A percentile compares a stretch with the other conserved stretches of the same genome.
These are phyloP conservation scores for Rhagologus leucostigma DNA, from an alignment of 2,113 vertebrate genomes.

Conservation along the genomic window DNA sequence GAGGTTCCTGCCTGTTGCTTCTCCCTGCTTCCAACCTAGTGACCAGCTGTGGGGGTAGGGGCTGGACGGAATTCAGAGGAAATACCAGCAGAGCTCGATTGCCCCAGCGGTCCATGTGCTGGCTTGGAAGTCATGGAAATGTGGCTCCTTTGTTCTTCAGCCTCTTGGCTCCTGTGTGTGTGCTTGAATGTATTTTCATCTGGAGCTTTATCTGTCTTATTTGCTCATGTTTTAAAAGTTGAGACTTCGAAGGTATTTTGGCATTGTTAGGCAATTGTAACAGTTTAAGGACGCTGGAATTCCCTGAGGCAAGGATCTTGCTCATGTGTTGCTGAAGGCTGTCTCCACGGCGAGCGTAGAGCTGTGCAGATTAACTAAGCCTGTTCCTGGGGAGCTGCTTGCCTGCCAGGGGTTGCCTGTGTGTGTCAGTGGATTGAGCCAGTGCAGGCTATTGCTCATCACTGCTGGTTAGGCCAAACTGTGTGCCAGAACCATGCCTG, in stretches of 20 bases:
- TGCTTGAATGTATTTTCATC: background rate
- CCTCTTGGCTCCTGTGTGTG: background rate
- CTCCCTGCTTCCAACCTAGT: background rate
- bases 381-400: background rate
- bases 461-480: background rate
- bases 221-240: background rate
- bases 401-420: background rate
- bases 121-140: background rate
- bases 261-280: background rate
- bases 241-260: background rate
- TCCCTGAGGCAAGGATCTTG: background rate
- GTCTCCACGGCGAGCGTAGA: accelerated
- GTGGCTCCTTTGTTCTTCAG: background rate
- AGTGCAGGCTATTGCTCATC: background rate
- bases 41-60: background rate
- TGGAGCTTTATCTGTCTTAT: background rate
- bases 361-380: background rate
- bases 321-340: background rate
- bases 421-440: background rate
- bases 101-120: background rate
- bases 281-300: background rate
- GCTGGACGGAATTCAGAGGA: background rate
- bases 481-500: background rate
- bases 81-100: background rate
- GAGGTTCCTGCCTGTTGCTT: background rate